phyloP scores from a whole-genome alignment of 2,797 vertebrate genomes.

The Merluccius polli region DNA sequence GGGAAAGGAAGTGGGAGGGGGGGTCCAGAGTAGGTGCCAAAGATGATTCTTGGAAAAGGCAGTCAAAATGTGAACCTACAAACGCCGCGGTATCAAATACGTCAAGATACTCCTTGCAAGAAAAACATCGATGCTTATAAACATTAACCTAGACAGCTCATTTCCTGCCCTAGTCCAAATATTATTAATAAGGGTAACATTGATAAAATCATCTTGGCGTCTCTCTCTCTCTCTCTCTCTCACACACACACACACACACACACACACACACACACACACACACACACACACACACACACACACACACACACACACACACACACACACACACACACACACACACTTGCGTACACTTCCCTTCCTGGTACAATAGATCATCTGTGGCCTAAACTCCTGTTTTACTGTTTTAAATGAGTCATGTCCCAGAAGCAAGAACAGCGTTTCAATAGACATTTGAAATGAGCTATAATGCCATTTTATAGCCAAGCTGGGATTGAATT shows the following conservation, averaged over 20 bases:
- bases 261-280: too few species aligned
- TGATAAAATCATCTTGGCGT: background rate
- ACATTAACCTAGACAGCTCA: background rate
- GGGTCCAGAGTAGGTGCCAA: background rate
- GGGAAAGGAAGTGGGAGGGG: conserved; percentile 8
- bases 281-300: too few species aligned
- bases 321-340: background rate
- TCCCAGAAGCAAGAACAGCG: background rate
- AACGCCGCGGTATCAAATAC: background rate
- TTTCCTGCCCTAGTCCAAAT: background rate
- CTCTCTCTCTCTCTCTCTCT: too few species aligned
- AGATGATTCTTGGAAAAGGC: background rate
- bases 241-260: too few species aligned
- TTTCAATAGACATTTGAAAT: too few species aligned
- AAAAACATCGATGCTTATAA: background rate
- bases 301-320: too few species aligned
- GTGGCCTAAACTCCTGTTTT: background rate
- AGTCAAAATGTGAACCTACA: background rate
- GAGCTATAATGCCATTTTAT: background rate
- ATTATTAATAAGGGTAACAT: background rate
- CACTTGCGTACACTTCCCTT: background rate
- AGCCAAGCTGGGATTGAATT: background rate
- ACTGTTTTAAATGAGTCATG: background rate
- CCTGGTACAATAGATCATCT: background rate
- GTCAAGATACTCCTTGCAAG: background rate